Conservation (phyloP, 2,888 invertebrate genomes). For the Drosophila acutilabella region DNA sequence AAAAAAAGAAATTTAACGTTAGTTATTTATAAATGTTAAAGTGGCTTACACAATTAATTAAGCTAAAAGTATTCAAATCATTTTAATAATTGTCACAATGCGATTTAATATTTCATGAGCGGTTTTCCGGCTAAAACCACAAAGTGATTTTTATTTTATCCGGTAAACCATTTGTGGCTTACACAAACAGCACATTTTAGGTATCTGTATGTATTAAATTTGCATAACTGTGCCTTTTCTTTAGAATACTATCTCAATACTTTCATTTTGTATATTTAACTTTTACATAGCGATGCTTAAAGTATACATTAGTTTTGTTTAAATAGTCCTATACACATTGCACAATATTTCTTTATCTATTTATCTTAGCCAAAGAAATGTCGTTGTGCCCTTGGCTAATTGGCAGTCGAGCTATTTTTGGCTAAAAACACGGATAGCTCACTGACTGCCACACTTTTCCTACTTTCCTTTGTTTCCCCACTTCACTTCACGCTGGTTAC, state of each 20-base stretch:
- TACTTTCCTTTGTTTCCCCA: slow-evolving; percentile 10
- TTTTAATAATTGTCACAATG: slow-evolving; percentile 1
- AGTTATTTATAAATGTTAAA: neutral
- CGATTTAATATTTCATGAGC: neutral
- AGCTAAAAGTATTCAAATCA: neutral
- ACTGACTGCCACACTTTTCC: slow-evolving; percentile 10
- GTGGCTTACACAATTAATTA: neutral
- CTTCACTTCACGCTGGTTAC: slow-evolving; percentile 30
- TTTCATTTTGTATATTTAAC: too few species aligned
- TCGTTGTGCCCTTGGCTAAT: slow-evolving; percentile 21
- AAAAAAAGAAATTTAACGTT: slow-evolving; percentile 66
- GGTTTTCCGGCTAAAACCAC: neutral
- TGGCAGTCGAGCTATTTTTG: slow-evolving; percentile 24
- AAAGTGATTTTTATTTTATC: too few species aligned
- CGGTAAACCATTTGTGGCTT: too few species aligned
- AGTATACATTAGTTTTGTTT: too few species aligned
- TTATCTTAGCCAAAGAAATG: neutral
- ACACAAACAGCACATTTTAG: too few species aligned
- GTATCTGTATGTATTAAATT: too few species aligned
- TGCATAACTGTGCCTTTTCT: too few species aligned
- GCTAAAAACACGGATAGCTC: slow-evolving; percentile 1
- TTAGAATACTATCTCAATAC: too few species aligned
- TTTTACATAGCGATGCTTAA: too few species aligned
- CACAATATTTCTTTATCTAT: neutral
- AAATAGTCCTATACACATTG: neutral